Base-by-base conservation (phyloP, 2,113 vertebrate species). In the Tiliqua scincoides region DNA sequence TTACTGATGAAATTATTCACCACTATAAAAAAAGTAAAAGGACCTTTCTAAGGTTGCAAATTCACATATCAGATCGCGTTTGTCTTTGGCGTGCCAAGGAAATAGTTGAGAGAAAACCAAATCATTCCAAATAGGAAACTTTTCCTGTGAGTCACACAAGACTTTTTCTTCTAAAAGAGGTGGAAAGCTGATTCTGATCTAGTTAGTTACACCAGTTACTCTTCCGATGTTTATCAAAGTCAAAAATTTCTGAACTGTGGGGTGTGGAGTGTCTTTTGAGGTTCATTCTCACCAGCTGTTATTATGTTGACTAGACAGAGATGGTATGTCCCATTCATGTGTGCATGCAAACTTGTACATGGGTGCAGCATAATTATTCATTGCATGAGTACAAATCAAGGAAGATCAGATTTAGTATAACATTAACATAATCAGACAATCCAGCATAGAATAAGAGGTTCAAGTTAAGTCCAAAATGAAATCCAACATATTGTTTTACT, bases 391-490 rank as follows among this genome's bases (percentile, higher is more conserved):
- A 87, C 74, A 89, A 94, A 90, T 92, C 82, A 91, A 83, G 79
- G 20, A 89, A 88, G 88, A 94, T 91, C 90, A 93, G 94, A 90
- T 93, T 94, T 93, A 94, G 91, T 91, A 87, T 37, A 2, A 86
- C 59, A 92, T 87, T 88, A 88, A 92, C 81, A 91, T 89, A 92
- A 91, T 85, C 88, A 90, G 87, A 86, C 88, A 93, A 93, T 91
- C 84, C 91, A 91, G 87, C 90, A 94, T 94, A 81, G 30, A 52
- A 32, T 1, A 90, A 92, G 43, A 48, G 43, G 43, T 48, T 48
- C 8, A 48, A 48, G 43, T 48, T 48, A 48, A 81, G 20, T 68
- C 54, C 1, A 90, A 92, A 93, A 84, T 90, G 79, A 76, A 91
- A 89, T 76, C 2, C 54, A 90, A 86, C 82, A 65, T 74, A 20